Conservation (phyloP, 2,888 invertebrate genomes). For the Luperina nickerlii region DNA sequence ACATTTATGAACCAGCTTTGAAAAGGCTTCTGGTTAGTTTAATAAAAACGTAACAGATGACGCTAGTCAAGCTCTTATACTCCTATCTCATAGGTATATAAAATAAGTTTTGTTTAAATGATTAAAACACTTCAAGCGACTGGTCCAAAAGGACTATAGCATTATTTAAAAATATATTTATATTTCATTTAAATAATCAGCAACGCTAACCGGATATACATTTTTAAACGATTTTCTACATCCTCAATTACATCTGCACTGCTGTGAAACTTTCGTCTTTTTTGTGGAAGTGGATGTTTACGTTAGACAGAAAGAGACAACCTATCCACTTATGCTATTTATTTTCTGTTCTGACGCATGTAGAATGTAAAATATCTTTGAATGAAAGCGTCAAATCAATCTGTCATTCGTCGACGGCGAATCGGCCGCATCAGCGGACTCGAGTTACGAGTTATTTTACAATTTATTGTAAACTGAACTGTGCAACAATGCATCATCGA, state of each 20-base stretch:
- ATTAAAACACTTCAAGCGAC: not conserved
- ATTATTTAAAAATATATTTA: not conserved
- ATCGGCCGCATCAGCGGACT: conserved; percentile 52
- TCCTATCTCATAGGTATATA: not conserved
- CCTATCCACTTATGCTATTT: conserved; percentile 23
- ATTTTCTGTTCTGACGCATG: conserved; percentile 15
- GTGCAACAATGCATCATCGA: conserved; percentile 59
- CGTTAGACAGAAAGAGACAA: conserved; percentile 47
- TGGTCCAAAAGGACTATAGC: not conserved
- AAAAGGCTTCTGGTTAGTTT: not conserved
- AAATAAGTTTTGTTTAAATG: not conserved
- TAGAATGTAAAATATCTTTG: conserved; percentile 38
- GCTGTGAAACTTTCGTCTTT: conserved; percentile 42
- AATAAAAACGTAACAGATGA: conserved; percentile 14
- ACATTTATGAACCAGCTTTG: not conserved
- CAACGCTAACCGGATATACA: not conserved
- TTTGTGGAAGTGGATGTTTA: not conserved
- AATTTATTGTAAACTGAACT: conserved; percentile 52
- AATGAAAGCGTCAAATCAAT: conserved; percentile 58
- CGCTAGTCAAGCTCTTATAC: not conserved
- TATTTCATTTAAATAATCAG: not conserved
- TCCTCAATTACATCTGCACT: conserved; percentile 49
- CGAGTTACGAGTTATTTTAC: conserved; percentile 44
- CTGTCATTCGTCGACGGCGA: conserved; percentile 63
- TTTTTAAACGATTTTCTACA: conserved; percentile 1